phyloP scores from a whole-genome alignment of 1,140 invertebrate genomes.

The Bradynema listronoti region DNA sequence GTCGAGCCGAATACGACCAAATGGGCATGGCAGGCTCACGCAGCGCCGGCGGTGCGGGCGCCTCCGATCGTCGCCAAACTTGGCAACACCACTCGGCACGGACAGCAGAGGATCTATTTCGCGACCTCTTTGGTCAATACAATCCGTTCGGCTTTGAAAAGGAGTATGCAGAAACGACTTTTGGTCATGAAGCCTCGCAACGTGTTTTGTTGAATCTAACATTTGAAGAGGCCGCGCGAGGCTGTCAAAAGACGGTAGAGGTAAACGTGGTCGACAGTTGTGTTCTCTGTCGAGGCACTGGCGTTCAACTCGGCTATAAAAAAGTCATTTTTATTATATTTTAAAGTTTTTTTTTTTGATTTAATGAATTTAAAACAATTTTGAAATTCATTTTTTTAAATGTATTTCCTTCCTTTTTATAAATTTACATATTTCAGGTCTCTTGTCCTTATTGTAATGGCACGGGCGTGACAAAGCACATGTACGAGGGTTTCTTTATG shows the following conservation, averaged over 20 bases:
- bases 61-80: conserved; percentile 6
- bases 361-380: neutral
- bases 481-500: conserved; percentile 84
- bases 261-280: conserved; percentile 88
- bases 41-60: conserved; percentile 11
- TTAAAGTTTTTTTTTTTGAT: conserved; percentile 12
- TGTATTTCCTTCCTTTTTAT: no score
- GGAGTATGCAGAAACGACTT: conserved; percentile 54
- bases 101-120: conserved; percentile 89
- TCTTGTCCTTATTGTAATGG: conserved; percentile 85
- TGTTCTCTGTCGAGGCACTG: conserved; percentile 74
- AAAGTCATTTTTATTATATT: conserved; percentile 62
- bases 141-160: conserved; percentile 37
- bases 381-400: neutral
- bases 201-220: conserved; percentile 78
- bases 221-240: conserved; percentile 89
- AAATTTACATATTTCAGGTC: conserved; percentile 40
- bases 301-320: conserved; percentile 80
- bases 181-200: conserved; percentile 77
- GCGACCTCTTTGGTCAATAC: conserved; percentile 63
- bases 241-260: conserved; percentile 83
- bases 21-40: conserved; percentile 68
- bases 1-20: conserved; percentile 73
- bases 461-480: conserved; percentile 66
- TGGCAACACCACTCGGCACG: conserved; percentile 73